Evolutionary conservation across 1,140 invertebrate genomes (phyloP).

Genomic region (Anthonomus grandis): DNA sequence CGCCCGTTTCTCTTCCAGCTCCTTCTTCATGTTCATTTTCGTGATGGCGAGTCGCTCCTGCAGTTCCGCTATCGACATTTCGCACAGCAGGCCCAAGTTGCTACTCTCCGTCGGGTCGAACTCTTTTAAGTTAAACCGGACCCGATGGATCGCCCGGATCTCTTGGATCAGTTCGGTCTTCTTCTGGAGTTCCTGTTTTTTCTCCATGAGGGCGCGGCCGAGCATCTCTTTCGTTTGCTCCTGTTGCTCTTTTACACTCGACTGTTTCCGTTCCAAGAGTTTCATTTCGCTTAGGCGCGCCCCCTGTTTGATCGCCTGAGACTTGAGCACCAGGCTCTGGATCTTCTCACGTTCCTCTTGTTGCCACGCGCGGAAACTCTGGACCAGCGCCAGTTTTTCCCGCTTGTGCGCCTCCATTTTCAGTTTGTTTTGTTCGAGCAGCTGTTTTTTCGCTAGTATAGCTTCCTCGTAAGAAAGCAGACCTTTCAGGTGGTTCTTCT

Average conservation of each 20-base stretch:
- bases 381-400: slow-evolving; percentile 50
- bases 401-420: slow-evolving; percentile 52
- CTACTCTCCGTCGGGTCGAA: slow-evolving; percentile 56
- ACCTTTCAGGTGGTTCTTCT: slow-evolving; percentile 56
- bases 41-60: slow-evolving; percentile 51
- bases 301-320: slow-evolving; percentile 49
- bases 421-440: slow-evolving; percentile 50
- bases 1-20: slow-evolving; percentile 51
- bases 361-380: slow-evolving; percentile 53
- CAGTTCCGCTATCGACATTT: slow-evolving; percentile 59
- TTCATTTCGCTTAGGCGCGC: slow-evolving; percentile 51
- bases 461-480: slow-evolving; percentile 56
- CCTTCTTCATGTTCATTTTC: slow-evolving; percentile 51
- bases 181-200: slow-evolving; percentile 51
- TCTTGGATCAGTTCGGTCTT: slow-evolving; percentile 55
- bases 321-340: slow-evolving; percentile 49
- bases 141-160: slow-evolving; percentile 52
- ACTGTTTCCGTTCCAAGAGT: slow-evolving; percentile 48
- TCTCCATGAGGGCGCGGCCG: slow-evolving; percentile 46
- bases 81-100: slow-evolving; percentile 55
- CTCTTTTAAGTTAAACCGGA: slow-evolving; percentile 44
- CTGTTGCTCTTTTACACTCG: slow-evolving; percentile 48
- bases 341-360: slow-evolving; percentile 50
- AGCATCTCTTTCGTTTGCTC: slow-evolving; percentile 49
- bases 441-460: slow-evolving; percentile 52